These are phyloP conservation scores for Brachionus koreanus DNA, from an alignment of 1,140 invertebrate genomes.

Conservation along the genomic window DNA sequence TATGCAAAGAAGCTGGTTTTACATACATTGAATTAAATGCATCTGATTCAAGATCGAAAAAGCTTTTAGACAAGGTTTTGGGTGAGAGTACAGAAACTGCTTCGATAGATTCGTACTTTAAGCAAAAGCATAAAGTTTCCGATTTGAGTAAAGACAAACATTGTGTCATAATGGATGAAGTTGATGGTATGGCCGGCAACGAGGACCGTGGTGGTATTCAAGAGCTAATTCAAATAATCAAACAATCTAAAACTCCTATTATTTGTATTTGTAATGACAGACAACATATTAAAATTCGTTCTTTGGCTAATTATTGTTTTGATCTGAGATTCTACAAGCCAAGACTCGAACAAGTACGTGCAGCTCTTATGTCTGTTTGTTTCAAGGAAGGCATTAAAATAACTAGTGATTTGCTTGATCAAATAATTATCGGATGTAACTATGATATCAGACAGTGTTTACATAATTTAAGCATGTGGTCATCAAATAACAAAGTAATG, in stretches of 20 bases:
- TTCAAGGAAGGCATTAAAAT: constrained; percentile 83
- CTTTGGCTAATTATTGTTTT: constrained; percentile 87
- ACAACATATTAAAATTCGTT: constrained; percentile 85
- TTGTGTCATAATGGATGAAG: constrained; percentile 97
- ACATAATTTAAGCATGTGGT: constrained; percentile 73
- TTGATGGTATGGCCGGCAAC: constrained; percentile 99
- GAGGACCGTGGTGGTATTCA: constrained; percentile 92
- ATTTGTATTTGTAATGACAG: constrained; percentile 99
- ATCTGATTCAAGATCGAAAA: constrained; percentile 90
- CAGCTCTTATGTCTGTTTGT: constrained; percentile 80
- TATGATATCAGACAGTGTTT: constrained; percentile 81
- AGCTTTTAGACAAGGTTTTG: constrained; percentile 68
- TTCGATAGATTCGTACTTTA: constrained; percentile 34
- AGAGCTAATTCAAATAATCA: constrained; percentile 88
- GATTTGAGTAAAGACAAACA: constrained; percentile 62
- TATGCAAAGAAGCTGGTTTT: constrained; percentile 72
- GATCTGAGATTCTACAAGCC: constrained; percentile 83
- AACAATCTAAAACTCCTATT: constrained; percentile 81
- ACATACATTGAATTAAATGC: constrained; percentile 93
- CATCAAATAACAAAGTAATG: constrained; percentile 61
- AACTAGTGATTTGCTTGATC: constrained; percentile 67
- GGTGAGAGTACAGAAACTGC: not conserved
- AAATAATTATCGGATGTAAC: constrained; percentile 81
- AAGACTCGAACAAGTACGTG: constrained; percentile 80
- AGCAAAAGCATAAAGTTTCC: constrained; percentile 1